Evolutionary conservation across 2,888 invertebrate genomes (phyloP), one percentile per base, ranked within the genome.

Genomic region (Helleia helle): DNA sequence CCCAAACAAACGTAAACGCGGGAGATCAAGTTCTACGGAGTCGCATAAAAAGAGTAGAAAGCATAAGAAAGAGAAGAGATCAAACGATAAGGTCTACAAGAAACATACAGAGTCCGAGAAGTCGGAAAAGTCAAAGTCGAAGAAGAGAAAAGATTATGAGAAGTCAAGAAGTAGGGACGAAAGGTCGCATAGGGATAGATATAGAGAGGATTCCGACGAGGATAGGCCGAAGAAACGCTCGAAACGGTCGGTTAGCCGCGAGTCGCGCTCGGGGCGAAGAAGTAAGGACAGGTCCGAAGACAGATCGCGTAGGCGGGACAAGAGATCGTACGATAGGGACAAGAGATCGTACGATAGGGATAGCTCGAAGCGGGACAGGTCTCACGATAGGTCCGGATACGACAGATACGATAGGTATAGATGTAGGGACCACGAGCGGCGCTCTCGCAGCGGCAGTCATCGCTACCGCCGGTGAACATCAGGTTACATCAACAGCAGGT

Each of bases 401-500:
- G 65, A 68, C 56, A 66, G 59, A 57, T 59, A 70, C 59, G 77
- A 81, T 71, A 77, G 73, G 79, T 77, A 81, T 79, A 80, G 81
- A 58, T 62, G 62, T 75, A 76, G 77, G 75, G 75, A 77, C 59
- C 55, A 65, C 65, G 73, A 71, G 49, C 62, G 75, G 40, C 67
- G 76, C 26, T 66, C 71, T 44, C 70, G 75, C 59, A 72, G 72
- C 54, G 66, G 64, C 62, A 71, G 72, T 62, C 66, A 62, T 50
- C 62, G 80, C 46, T 75, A 74, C 43, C 80, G 83, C 46, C 79
- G 83, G 55, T 83, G 81, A 83, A 65, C 71, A 54, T 52, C 71
- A 77, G 80, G 79, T 79, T 75, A 71, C 68, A 50, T 40, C 48
- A 47, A 11, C 51, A 52, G 58, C 71, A 84, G 84, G 81, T 84